phyloP scores from a whole-genome alignment of 2,113 vertebrate species.

The Notechis scutatus region DNA sequence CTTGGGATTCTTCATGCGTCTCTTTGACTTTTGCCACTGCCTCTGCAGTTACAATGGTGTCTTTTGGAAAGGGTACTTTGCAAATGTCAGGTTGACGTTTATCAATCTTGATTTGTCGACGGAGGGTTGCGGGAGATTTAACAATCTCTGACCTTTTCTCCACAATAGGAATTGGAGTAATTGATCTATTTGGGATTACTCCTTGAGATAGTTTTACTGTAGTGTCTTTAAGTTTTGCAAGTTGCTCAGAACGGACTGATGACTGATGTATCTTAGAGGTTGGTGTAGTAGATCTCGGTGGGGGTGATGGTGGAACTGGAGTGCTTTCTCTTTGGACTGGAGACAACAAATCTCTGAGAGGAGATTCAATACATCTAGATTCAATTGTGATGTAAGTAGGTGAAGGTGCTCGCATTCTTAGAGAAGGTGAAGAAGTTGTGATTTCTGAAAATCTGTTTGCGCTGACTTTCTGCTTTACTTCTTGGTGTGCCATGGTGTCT shows the following conservation, averaged over 20 bases:
- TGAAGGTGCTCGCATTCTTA: slow-evolving; percentile 77
- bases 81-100: slow-evolving; percentile 53
- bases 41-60: slow-evolving; percentile 50
- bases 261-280: slow-evolving; percentile 62
- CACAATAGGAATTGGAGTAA: slow-evolving; percentile 57
- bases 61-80: slow-evolving; percentile 54
- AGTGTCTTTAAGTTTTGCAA: slow-evolving; percentile 80
- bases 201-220: slow-evolving; percentile 79
- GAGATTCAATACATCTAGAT: slow-evolving; percentile 74
- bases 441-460: slow-evolving; percentile 57
- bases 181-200: slow-evolving; percentile 58
- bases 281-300: slow-evolving; percentile 66
- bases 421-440: slow-evolving; percentile 65
- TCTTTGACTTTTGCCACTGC: slow-evolving; percentile 68
- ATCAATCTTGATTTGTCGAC: slow-evolving; percentile 81
- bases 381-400: slow-evolving; percentile 87
- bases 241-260: slow-evolving; percentile 72
- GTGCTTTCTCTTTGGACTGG: slow-evolving; percentile 65
- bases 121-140: slow-evolving; percentile 77
- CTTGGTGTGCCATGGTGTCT: slow-evolving; percentile 62
- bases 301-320: slow-evolving; percentile 68
- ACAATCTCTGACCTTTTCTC: slow-evolving; percentile 82
- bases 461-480: slow-evolving; percentile 57
- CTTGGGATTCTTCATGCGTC: slow-evolving; percentile 72
- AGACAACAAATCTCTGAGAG: slow-evolving; percentile 66